Evolutionary conservation across 2,888 invertebrate genomes (phyloP).

Genomic region (Hemicrepidius hirtus): DNA sequence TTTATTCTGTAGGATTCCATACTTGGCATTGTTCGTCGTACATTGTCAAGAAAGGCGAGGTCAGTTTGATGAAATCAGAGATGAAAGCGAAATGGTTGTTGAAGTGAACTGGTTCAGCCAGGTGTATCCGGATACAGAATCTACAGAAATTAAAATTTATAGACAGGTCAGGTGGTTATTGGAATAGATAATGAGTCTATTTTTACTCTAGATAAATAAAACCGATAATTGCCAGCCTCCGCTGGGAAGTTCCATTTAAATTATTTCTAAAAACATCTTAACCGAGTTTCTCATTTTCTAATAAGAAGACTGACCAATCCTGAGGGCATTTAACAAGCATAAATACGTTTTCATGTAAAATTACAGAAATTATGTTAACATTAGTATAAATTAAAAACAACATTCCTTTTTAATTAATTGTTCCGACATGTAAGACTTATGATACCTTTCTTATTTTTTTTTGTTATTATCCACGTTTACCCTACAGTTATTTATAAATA

Average conservation of each 20-base stretch:
- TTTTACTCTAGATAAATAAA: too few relatives aligned
- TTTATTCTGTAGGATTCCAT: not conserved
- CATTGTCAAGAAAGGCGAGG: slow-evolving; percentile 6
- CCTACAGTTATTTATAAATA: not conserved
- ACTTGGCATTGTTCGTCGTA: not conserved
- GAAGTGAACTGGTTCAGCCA: slow-evolving; percentile 27
- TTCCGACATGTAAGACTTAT: not conserved
- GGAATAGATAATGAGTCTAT: not conserved
- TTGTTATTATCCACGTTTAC: not conserved
- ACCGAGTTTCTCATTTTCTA: not conserved
- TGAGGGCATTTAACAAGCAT: not conserved
- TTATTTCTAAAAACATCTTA: not conserved
- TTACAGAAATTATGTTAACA: slow-evolving; percentile 3
- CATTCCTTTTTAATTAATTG: not conserved
- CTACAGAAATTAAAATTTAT: not conserved
- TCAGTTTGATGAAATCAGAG: slow-evolving; percentile 22
- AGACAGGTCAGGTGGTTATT: not conserved
- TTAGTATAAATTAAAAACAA: not conserved
- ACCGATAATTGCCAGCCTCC: too few relatives aligned
- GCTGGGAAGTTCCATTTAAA: too few relatives aligned
- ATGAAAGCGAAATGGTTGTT: slow-evolving; percentile 35
- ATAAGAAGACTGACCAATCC: not conserved
- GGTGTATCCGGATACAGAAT: slow-evolving; percentile 27
- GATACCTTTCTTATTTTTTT: not conserved
- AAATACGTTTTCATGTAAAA: not conserved